Conservation (phyloP, 2,113 vertebrate genomes). For the Plestiodon gilberti region DNA sequence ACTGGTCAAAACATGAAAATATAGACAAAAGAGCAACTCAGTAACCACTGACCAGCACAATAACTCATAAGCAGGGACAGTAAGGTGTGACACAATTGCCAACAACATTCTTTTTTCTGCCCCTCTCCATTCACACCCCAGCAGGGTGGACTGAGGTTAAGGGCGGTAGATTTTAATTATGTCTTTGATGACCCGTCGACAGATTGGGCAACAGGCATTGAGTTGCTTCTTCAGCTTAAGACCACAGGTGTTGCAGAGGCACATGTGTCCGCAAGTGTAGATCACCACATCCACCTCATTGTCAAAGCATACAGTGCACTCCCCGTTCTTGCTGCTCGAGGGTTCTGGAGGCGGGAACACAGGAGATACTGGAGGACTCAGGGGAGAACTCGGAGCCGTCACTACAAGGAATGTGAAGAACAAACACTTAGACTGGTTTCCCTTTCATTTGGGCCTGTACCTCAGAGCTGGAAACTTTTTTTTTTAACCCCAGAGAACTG, state of each 20-base stretch:
- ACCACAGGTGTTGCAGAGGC: constrained; percentile 94
- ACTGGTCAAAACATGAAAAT: constrained; percentile 67
- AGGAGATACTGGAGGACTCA: constrained; percentile 91
- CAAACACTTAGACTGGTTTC: neutral
- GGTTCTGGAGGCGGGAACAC: constrained; percentile 82
- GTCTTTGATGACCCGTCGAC: constrained; percentile 95
- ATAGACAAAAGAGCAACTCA: constrained; percentile 69
- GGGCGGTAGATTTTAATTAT: constrained; percentile 98
- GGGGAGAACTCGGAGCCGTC: constrained; percentile 95
- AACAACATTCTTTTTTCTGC: constrained; percentile 45
- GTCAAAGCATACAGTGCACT: constrained; percentile 97
- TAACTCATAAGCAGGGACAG: constrained; percentile 74
- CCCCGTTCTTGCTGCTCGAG: constrained; percentile 84
- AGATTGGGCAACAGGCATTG: constrained; percentile 96
- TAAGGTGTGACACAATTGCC: constrained; percentile 68
- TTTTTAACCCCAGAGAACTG: neutral
- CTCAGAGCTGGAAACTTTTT: neutral
- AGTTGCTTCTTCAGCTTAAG: constrained; percentile 94
- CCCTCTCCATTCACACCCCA: constrained; percentile 21
- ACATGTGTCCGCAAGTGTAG: constrained; percentile 99
- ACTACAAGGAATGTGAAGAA: constrained; percentile 74
- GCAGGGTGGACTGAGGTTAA: constrained; percentile 67
- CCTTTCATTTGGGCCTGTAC: neutral
- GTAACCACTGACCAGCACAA: constrained; percentile 73
- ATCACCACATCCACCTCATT: constrained; percentile 97